Conservation (phyloP, 1,140 invertebrate species). For the Aporrectodea caliginosa region DNA sequence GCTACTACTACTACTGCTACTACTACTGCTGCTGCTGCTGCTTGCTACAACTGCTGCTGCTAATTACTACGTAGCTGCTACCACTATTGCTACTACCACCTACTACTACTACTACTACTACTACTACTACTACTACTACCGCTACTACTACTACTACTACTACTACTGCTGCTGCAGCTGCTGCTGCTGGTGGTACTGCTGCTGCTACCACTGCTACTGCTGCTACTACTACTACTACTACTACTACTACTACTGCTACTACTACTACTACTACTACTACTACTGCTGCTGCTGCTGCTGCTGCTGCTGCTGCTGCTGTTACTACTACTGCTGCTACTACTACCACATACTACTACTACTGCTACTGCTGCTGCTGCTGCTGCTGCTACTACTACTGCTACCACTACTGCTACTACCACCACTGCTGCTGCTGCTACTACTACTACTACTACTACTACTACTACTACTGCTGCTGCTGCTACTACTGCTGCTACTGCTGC, state of each 20-base stretch:
- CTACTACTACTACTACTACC: conserved; percentile 17
- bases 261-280: not conserved
- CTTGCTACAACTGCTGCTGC: no score
- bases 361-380: not conserved
- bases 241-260: not conserved
- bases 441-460: not conserved
- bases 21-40: no score
- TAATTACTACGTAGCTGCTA: no score
- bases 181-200: conserved; percentile 25
- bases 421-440: not conserved
- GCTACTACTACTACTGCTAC: no score
- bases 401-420: not conserved
- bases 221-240: not conserved
- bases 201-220: conserved; percentile 16
- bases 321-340: not conserved
- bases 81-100: no score
- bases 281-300: not conserved
- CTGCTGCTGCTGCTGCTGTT: not conserved
- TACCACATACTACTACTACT: conserved; percentile 6
- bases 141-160: conserved; percentile 20
- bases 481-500: not conserved
- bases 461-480: not conserved
- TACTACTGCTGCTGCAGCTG: conserved; percentile 25
- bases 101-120: no score
- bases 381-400: not conserved